A percentile compares a stretch with the other conserved stretches of the same genome.
Conservation (phyloP, 2,113 vertebrate genomes). For the Cryptotis parvus region DNA sequence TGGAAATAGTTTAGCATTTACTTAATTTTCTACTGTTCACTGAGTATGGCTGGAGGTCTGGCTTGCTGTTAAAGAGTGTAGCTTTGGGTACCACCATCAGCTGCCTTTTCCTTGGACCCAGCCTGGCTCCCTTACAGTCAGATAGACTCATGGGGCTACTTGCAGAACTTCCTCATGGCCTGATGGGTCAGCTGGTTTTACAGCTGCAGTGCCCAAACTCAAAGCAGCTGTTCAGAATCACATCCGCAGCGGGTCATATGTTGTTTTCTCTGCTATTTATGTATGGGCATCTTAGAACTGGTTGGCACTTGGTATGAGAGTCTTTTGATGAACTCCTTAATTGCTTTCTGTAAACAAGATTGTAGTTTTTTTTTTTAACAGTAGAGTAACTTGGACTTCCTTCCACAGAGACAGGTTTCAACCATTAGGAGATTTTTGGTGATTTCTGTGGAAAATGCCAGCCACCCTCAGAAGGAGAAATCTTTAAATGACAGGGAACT, state of each 20-base stretch:
- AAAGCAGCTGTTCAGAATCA: conserved; percentile 34
- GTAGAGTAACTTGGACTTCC: neutral
- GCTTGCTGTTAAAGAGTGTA: too few relatives aligned
- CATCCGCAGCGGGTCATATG: conserved; percentile 14
- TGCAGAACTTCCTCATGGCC: neutral
- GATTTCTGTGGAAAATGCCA: neutral
- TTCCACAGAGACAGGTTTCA: neutral
- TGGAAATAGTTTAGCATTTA: neutral
- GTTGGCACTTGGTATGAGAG: conserved; percentile 6
- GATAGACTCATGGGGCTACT: too few relatives aligned
- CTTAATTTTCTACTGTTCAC: neutral
- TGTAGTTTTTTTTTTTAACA: neutral
- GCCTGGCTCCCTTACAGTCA: neutral
- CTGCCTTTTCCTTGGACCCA: too few relatives aligned
- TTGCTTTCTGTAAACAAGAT: neutral
- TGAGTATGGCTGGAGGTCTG: neutral
- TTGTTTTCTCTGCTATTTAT: neutral
- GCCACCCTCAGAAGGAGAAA: neutral
- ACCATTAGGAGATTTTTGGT: neutral
- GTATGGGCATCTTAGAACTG: conserved; percentile 5
- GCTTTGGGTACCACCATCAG: neutral
- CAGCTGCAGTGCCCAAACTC: neutral
- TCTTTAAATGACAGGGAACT: neutral
- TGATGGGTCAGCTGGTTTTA: neutral
- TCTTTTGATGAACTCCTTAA: neutral